Evolutionary conservation across 2,888 invertebrate species (phyloP), one percentile per base, ranked within the genome.

Genomic region (Acrobasis repandana): DNA sequence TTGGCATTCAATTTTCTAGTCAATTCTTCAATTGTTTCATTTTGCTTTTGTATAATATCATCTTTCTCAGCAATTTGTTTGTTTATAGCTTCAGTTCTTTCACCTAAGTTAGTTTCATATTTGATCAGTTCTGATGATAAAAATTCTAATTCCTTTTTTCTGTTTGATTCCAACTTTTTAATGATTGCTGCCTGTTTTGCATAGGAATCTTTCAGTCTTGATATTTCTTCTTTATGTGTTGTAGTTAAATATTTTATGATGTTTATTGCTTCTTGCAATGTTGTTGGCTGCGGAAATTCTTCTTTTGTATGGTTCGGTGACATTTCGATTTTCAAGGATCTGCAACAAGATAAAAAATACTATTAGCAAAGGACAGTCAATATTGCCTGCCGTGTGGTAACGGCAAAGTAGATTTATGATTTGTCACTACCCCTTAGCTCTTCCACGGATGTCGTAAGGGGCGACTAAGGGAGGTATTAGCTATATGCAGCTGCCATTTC

Each of bases 221-320:
- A 64, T 56, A 88, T 80, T 81, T 92, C 92, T 77, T 88, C 82
- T 77, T 88, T 90, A 73, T 92, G 92, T 72, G 92, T 82, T 63
- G 86, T 85, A 67, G 82, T 86, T 56, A 92, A 77, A 76, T 91
- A 92, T 76, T 89, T 90, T 65, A 92, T 91, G 62, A 88, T 79
- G 73, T 92, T 92, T 69, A 88, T 79, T 65, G 92, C 92, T 75
- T 92, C 92, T 73, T 91, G 92, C 60, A 92, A 72, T 58, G 88
- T 85, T 65, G 86, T 74, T 50, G 90, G 92, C 67, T 88, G 84
- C 67, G 83, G 74, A 62, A 83, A 70, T 70, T 83, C 83, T 74
- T 86, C 85, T 71, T 83, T 85, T 61, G 71, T 77, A 49, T 69
- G 66, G 47, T 73, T 76, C 51, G 71, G 76, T 47, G 86, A 75